Percentiles rank a stretch among this genome's conserved stretches.
phyloP scores from a whole-genome alignment of 2,888 invertebrate species.

The Melipona bicolor region DNA sequence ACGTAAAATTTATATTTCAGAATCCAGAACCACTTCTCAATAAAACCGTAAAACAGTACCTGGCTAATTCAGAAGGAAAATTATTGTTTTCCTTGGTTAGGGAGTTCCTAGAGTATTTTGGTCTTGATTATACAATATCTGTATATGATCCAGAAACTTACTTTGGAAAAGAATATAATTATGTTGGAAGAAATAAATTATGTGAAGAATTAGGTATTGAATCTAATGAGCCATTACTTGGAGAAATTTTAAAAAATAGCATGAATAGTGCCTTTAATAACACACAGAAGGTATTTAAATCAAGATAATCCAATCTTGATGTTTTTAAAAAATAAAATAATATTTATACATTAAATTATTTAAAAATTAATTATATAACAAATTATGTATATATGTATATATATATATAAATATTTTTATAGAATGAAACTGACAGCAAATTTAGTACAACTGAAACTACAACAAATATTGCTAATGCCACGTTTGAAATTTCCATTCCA shows the following conservation, averaged over 20 bases:
- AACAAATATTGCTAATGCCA: conserved; percentile 78
- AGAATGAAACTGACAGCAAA: conserved; percentile 76
- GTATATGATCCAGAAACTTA: conserved; percentile 93
- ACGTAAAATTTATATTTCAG: conserved; percentile 76
- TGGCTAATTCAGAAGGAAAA: conserved; percentile 87
- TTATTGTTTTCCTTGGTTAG: conserved; percentile 88
- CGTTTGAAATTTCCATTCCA: conserved; percentile 80
- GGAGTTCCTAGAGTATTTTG: conserved; percentile 93
- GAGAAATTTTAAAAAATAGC: conserved; percentile 81
- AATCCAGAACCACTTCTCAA: conserved; percentile 85
- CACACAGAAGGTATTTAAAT: conserved; percentile 75
- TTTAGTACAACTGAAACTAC: conserved; percentile 72
- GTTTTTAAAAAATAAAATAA: not conserved
- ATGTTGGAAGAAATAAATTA: conserved; percentile 85
- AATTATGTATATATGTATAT: not conserved
- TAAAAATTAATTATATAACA: not conserved
- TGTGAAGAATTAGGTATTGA: conserved; percentile 82
- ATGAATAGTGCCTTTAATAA: conserved; percentile 80
- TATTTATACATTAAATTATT: not conserved
- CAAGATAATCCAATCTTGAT: conserved; percentile 3
- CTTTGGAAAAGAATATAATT: conserved; percentile 87
- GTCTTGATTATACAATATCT: conserved; percentile 91
- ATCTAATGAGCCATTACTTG: conserved; percentile 81
- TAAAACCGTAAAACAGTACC: conserved; percentile 86
- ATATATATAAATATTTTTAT: conserved; percentile 48